Conservation (phyloP, 2,797 vertebrate genomes). For the Echiichthys vipera region DNA sequence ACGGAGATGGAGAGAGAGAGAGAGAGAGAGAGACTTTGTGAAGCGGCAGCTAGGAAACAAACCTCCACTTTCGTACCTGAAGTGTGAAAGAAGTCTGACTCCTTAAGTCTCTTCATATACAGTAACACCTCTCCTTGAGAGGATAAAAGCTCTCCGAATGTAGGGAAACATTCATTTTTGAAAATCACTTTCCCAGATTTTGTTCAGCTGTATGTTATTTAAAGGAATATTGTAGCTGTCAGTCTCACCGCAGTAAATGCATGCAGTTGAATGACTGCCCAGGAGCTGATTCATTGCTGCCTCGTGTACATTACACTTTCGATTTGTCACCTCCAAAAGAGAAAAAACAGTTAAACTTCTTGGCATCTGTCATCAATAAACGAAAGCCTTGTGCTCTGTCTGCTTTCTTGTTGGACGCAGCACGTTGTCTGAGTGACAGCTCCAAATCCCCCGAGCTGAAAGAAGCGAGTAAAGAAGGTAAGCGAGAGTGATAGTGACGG, state of each 20-base stretch:
- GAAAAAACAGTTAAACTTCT: conserved; percentile 29
- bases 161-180: conserved; percentile 12
- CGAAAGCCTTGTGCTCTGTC: conserved; percentile 40
- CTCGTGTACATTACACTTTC: conserved; percentile 33
- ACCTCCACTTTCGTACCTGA: neutral
- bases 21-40: neutral
- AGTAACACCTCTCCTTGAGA: neutral
- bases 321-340: conserved; percentile 56
- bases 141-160: conserved; percentile 3
- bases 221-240: conserved; percentile 27
- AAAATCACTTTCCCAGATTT: conserved; percentile 17
- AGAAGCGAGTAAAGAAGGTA: conserved; percentile 16
- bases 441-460: conserved; percentile 49
- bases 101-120: neutral
- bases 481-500: conserved; percentile 20
- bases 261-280: conserved; percentile 22
- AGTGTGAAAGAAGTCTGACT: conserved; percentile 12
- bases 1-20: neutral
- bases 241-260: neutral
- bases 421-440: conserved; percentile 48
- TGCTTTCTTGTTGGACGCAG: conserved; percentile 46
- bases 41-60: conserved; percentile 17
- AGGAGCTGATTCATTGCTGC: conserved; percentile 39
- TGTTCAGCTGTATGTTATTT: neutral
- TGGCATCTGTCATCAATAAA: conserved; percentile 58